These are phyloP conservation scores for Ylistrum balloti DNA, from an alignment of 1,140 invertebrate species.

Conservation along the genomic window DNA sequence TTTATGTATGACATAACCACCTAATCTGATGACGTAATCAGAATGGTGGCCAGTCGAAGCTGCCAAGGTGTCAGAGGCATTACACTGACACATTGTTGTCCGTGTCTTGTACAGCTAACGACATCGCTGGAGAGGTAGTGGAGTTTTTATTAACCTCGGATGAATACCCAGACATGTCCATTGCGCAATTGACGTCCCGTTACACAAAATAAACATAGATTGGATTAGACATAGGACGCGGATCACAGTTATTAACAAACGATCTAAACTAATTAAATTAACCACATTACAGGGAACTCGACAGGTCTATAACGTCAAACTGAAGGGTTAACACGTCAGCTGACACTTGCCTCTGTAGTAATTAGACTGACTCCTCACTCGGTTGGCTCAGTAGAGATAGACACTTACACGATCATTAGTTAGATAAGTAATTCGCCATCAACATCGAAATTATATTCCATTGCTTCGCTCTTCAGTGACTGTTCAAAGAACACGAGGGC, in stretches of 20 bases:
- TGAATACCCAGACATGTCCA: neutral
- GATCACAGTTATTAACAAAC: neutral
- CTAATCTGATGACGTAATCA: conserved; percentile 13
- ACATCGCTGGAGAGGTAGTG: neutral
- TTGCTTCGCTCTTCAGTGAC: no score
- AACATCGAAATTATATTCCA: no score
- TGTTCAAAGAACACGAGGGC: no score
- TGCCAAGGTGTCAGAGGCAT: neutral
- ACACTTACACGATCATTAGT: no score
- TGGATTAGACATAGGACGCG: neutral
- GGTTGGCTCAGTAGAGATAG: no score
- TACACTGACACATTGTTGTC: neutral
- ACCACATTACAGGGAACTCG: neutral
- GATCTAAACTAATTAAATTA: neutral
- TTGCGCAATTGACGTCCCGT: neutral
- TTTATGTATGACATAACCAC: neutral
- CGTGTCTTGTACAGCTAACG: neutral
- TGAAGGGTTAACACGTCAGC: neutral
- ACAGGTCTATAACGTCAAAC: neutral
- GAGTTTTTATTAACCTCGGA: conserved; percentile 18
- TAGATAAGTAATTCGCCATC: no score
- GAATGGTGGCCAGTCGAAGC: neutral
- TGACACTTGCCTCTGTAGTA: no score
- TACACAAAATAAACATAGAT: neutral
- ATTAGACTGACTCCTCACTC: no score